Conservation (phyloP, 2,888 invertebrate species). For the Cheilosia pagana region DNA sequence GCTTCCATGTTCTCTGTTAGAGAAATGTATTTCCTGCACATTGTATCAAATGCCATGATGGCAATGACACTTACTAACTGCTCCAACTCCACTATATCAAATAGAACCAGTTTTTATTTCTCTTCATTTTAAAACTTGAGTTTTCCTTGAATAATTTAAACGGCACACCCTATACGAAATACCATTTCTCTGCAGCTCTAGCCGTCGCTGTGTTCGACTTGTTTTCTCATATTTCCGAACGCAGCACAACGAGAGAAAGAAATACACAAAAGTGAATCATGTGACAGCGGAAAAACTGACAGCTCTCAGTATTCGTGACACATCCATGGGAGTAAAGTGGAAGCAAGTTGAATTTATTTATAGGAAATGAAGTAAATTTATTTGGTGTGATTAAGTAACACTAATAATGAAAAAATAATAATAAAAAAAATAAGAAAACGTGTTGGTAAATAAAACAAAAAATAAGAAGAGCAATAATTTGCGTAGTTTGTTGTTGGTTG, state of each 20-base stretch:
- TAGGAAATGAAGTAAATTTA: slow-evolving; percentile 71
- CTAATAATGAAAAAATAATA: slow-evolving; percentile 36
- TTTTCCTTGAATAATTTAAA: slow-evolving; percentile 13
- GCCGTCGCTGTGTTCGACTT: not conserved
- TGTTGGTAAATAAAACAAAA: slow-evolving; percentile 71
- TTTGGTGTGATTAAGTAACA: slow-evolving; percentile 73
- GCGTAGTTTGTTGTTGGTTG: slow-evolving; percentile 75
- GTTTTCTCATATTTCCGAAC: slow-evolving; percentile 51
- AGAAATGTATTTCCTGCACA: too few species aligned
- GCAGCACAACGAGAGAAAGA: slow-evolving; percentile 18
- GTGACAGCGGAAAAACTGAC: slow-evolving; percentile 69
- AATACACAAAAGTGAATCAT: slow-evolving; percentile 69
- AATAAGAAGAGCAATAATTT: slow-evolving; percentile 54
- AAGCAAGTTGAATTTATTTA: slow-evolving; percentile 67
- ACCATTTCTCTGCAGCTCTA: not conserved
- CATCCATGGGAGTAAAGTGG: slow-evolving; percentile 67
- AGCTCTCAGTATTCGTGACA: slow-evolving; percentile 72
- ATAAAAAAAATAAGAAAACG: slow-evolving; percentile 35
- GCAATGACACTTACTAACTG: too few species aligned
- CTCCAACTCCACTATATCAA: not conserved
- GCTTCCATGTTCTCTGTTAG: too few species aligned
- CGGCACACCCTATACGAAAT: slow-evolving; percentile 65
- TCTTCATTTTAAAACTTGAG: not conserved
- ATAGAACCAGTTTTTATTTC: slow-evolving; percentile 6
- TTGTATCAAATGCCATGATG: too few species aligned